phyloP scores from a whole-genome alignment of 1,140 invertebrate genomes.

The Dreissena rostriformis region DNA sequence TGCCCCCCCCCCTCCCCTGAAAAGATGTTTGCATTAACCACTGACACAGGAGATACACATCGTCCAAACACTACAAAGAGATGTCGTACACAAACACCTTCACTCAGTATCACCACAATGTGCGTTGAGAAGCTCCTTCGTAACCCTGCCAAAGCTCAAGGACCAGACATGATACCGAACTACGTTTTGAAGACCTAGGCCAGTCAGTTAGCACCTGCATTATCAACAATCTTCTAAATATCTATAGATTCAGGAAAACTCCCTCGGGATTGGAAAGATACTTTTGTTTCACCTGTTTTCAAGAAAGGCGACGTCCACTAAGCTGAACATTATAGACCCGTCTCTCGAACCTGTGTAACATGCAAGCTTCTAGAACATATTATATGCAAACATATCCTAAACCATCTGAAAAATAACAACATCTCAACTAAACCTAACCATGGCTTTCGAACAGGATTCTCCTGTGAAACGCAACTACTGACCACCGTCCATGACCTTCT shows the following conservation, averaged over 20 bases:
- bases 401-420: slow-evolving; percentile 25
- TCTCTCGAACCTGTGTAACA: slow-evolving; percentile 7
- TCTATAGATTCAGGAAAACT: slow-evolving; percentile 23
- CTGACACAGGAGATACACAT: neutral
- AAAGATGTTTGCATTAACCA: slow-evolving; percentile 51
- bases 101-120: slow-evolving; percentile 15
- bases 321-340: slow-evolving; percentile 30
- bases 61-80: neutral
- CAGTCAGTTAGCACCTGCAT: neutral
- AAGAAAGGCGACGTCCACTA: slow-evolving; percentile 19
- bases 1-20: slow-evolving; percentile 31
- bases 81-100: neutral
- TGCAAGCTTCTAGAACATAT: slow-evolving; percentile 33
- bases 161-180: slow-evolving; percentile 33
- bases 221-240: slow-evolving; percentile 14
- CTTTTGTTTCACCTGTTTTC: slow-evolving; percentile 28
- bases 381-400: slow-evolving; percentile 26
- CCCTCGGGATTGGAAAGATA: slow-evolving; percentile 25
- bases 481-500: slow-evolving; percentile 40
- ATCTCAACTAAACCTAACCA: slow-evolving; percentile 45
- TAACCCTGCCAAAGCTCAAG: slow-evolving; percentile 19
- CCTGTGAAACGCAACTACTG: slow-evolving; percentile 53
- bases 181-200: slow-evolving; percentile 4
- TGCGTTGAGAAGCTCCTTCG: slow-evolving; percentile 20
- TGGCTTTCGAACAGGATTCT: slow-evolving; percentile 41